Conservation (phyloP, 2,113 vertebrate species). For the Embiotoca jacksoni region DNA sequence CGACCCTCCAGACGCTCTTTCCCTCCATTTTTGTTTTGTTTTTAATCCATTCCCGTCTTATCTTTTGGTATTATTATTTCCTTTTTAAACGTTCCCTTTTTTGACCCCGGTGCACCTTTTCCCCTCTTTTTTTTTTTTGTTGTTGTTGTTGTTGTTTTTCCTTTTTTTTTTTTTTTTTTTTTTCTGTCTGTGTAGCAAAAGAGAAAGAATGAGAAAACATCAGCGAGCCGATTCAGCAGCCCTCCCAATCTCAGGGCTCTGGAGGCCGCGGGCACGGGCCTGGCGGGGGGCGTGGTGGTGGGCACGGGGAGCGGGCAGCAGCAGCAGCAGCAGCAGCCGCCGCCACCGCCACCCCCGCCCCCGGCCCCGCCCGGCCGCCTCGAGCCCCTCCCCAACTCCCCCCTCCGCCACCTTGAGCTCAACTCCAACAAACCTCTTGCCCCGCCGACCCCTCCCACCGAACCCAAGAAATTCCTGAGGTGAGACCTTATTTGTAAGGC, state of each 20-base stretch:
- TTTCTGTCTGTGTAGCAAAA: conserved; percentile 96
- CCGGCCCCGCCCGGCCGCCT: conserved; percentile 91
- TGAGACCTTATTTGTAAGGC: conserved; percentile 86
- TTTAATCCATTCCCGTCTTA: conserved; percentile 29
- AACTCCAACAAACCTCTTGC: conserved; percentile 98
- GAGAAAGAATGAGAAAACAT: conserved; percentile 98
- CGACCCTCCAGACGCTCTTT: conserved; percentile 39
- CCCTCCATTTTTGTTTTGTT: conserved; percentile 30
- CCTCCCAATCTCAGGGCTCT: conserved; percentile 95
- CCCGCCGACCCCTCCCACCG: conserved; percentile 95
- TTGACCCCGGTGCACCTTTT: conserved; percentile 65
- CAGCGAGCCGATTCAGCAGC: conserved; percentile 96
- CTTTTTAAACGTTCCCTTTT: conserved; percentile 76
- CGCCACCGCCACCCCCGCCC: conserved; percentile 89
- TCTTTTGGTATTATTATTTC: conserved; percentile 57
- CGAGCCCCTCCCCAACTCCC: conserved; percentile 98
- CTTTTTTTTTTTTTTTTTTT: conserved; percentile 45
- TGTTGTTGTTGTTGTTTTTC: conserved; percentile 6
- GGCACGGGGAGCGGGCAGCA: conserved; percentile 86
- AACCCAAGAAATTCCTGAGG: conserved; percentile 99
- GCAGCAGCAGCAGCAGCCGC: conserved; percentile 75
- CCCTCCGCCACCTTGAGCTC: conserved; percentile 96
- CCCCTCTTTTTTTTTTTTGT: conserved; percentile 70
- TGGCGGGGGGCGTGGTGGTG: conserved; percentile 73
- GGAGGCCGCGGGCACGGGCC: conserved; percentile 91